Conservation (phyloP, 2,888 invertebrate species). For the Monopis laevigella region DNA sequence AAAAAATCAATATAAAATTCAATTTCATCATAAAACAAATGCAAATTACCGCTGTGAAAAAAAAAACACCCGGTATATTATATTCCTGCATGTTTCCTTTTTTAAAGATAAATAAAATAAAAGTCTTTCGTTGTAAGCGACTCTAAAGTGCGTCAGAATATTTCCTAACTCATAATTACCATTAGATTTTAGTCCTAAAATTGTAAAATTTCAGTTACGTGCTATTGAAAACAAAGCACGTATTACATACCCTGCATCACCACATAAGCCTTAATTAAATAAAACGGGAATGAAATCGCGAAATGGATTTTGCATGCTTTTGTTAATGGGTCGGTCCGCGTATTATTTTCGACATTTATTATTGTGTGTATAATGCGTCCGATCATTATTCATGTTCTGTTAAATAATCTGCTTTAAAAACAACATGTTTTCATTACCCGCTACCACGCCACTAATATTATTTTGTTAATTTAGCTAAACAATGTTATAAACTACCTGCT, state of each 20-base stretch:
- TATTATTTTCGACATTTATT: conserved; percentile 61
- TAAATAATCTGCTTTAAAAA: conserved; percentile 63
- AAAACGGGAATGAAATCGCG: conserved; percentile 64
- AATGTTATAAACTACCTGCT: conserved; percentile 20
- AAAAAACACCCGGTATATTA: too few species aligned
- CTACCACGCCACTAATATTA: conserved; percentile 34
- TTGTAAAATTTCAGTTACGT: too few species aligned
- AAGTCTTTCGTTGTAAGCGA: too few species aligned
- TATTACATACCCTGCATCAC: conserved; percentile 19
- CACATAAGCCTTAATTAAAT: conserved; percentile 63
- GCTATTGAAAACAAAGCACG: conserved; percentile 9
- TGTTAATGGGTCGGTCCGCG: conserved; percentile 54
- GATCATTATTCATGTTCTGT: conserved; percentile 56
- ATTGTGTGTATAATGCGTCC: conserved; percentile 50
- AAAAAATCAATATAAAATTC: too few species aligned
- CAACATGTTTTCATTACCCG: conserved; percentile 57
- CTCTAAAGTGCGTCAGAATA: too few species aligned
- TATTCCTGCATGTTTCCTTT: too few species aligned
- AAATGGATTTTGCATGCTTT: conserved; percentile 67
- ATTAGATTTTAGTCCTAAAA: background rate
- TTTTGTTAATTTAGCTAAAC: conserved; percentile 29
- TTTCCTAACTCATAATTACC: too few species aligned
- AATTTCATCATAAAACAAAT: too few species aligned
- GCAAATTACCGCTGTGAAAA: too few species aligned
- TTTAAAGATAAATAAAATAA: too few species aligned